Conservation (phyloP, 2,888 invertebrate species). For the Helicoverpa assulta region DNA sequence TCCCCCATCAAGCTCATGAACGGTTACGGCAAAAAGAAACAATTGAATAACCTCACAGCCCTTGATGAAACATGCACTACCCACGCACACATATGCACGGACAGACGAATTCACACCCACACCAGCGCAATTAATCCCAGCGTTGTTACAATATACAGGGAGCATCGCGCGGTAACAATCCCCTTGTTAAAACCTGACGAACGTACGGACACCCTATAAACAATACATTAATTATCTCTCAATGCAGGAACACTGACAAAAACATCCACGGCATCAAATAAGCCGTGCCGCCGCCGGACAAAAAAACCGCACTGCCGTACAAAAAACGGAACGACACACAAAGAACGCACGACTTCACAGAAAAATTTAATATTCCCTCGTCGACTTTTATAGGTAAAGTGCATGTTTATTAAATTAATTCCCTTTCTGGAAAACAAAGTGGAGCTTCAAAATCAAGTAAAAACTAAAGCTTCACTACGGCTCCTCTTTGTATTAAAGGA, state of each 20-base stretch:
- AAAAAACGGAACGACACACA: conserved; percentile 4
- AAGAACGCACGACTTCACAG: neutral
- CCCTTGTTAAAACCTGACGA: conserved; percentile 26
- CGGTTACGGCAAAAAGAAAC: conserved; percentile 24
- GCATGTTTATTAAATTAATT: conserved; percentile 32
- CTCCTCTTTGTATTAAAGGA: neutral
- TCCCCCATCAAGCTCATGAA: neutral
- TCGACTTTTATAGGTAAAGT: conserved; percentile 4
- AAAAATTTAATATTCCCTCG: neutral
- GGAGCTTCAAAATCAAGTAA: neutral
- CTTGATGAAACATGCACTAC: conserved; percentile 30
- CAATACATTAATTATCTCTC: conserved; percentile 24
- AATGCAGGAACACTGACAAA: conserved; percentile 1
- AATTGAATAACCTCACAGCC: conserved; percentile 36
- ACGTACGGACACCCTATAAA: conserved; percentile 24
- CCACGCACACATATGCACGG: conserved; percentile 15
- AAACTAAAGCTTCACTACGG: neutral
- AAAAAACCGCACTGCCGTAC: neutral
- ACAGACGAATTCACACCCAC: conserved; percentile 19
- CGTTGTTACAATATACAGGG: neutral
- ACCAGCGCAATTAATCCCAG: conserved; percentile 20
- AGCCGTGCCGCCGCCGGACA: neutral
- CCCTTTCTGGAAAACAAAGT: conserved; percentile 5
- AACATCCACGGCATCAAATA: neutral
- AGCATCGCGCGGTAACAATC: neutral